Evolutionary conservation across 2,797 vertebrate genomes (phyloP), one percentile per base, ranked within the genome.

Genomic region (Pangasius larnaudii): DNA sequence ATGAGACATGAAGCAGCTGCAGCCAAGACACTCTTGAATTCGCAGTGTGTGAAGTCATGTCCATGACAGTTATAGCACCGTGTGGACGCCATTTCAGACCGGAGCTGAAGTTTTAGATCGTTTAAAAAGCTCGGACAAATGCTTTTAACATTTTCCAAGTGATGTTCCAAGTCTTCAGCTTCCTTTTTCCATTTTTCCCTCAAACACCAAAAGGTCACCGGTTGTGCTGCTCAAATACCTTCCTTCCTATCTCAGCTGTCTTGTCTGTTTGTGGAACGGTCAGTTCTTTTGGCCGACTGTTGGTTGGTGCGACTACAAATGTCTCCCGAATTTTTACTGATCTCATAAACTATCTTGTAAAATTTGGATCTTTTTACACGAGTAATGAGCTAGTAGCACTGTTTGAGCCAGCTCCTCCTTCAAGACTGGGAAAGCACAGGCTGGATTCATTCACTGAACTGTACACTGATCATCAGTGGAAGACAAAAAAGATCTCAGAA

Each of bases 11-110:
- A 87, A 92, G 90, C 96, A 96, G 94, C 96, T 96, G 96, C 93
- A 93, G 91, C 93, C 90, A 24, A 82, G 91, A 81, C 92, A 93
- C 95, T 94, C 91, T 91, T 93, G 89, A 93, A 97, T 96, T 95
- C 94, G 94, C 95, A 95, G 94, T 88, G 94, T 95, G 94, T 94
- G 94, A 96, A 94, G 95, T 96, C 94, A 91, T 92, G 85, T 89
- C 94, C 94, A 93, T 92, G 79, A 92, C 71, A 58, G 91, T 92
- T 86, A 84, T 85, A 86, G 81, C 36, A 81, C 81, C 83, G 77
- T 0, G 36, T 65, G 9, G 79, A 90, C 74, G 90, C 93, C 88
- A 77, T 85, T 90, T 89, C 85, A 89, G 87, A 69, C 71, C 49
- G 7, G 58, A 6, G 59, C 30, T 88, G 78, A 72, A 72, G 46